These are phyloP conservation scores for Dunckerocampus dactyliophorus DNA, from an alignment of 2,113 vertebrate species.

Conservation along the genomic window DNA sequence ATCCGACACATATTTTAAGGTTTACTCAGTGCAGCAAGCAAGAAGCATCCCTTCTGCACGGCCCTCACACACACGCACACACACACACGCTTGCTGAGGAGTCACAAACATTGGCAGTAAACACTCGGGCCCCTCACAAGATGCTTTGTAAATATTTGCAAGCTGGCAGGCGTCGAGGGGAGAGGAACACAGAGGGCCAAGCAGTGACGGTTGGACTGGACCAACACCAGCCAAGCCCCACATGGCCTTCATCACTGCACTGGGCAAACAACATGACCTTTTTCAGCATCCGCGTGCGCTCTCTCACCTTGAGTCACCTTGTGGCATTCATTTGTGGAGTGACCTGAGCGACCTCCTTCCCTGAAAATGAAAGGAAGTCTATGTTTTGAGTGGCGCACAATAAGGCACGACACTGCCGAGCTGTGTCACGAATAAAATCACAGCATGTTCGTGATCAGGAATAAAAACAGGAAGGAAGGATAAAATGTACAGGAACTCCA, in stretches of 20 bases:
- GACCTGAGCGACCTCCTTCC: not conserved
- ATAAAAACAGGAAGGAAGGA: no score
- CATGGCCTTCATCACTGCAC: not conserved
- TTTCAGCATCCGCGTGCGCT: constrained; percentile 23
- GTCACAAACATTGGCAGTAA: constrained; percentile 54
- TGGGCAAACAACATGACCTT: constrained; percentile 36
- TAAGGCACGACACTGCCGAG: not conserved
- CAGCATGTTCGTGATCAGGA: no score
- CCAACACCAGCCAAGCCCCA: constrained; percentile 6
- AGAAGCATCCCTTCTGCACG: constrained; percentile 28
- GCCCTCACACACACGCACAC: constrained; percentile 17
- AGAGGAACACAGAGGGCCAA: constrained; percentile 23
- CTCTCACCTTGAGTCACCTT: constrained; percentile 22
- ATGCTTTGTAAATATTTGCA: constrained; percentile 73
- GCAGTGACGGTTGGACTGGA: constrained; percentile 29
- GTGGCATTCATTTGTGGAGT: constrained; percentile 2
- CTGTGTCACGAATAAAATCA: no score
- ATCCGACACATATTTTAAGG: constrained; percentile 32
- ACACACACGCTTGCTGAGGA: constrained; percentile 23
- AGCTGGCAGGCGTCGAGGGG: constrained; percentile 24
- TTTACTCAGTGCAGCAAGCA: constrained; percentile 19
- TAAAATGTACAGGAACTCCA: no score
- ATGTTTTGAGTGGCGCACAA: constrained; percentile 16
- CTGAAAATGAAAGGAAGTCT: constrained; percentile 21
- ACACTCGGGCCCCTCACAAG: constrained; percentile 62